Conservation (phyloP, 2,888 invertebrate species). For the Amphipyra berbera region DNA sequence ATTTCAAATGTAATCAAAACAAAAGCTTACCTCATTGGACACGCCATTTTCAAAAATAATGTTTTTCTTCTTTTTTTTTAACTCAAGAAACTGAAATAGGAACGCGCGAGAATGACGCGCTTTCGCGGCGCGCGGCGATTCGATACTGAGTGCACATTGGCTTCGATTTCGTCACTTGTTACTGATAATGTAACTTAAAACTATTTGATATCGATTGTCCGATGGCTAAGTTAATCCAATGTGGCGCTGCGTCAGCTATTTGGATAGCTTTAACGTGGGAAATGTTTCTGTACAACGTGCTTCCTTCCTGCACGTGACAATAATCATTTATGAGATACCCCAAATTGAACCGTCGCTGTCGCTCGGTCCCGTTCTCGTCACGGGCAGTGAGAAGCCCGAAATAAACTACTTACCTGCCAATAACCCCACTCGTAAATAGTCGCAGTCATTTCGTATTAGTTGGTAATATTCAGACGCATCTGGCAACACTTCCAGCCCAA, state of each 20-base stretch:
- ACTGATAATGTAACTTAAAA: constrained; percentile 69
- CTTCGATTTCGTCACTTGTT: constrained; percentile 72
- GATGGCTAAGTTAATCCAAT: constrained; percentile 41
- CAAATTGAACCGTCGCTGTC: too few relatives aligned
- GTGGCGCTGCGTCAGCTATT: constrained; percentile 26
- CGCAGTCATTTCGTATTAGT: too few relatives aligned
- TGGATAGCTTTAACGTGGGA: constrained; percentile 22
- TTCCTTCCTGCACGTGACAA: constrained; percentile 17
- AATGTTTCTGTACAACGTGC: constrained; percentile 20
- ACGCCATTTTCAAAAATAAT: constrained; percentile 74
- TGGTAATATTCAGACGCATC: too few relatives aligned
- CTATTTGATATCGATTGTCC: constrained; percentile 57
- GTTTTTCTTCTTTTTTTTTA: constrained; percentile 9
- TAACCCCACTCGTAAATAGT: too few relatives aligned
- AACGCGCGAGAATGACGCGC: constrained; percentile 63
- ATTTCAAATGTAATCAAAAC: constrained; percentile 3
- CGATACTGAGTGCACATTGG: constrained; percentile 62
- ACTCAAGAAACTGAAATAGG: constrained; percentile 27
- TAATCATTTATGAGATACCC: neutral
- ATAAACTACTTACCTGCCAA: constrained; percentile 2
- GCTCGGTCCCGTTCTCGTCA: too few relatives aligned
- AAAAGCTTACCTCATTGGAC: constrained; percentile 82
- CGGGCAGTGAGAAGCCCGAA: constrained; percentile 14
- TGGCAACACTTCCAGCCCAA: too few relatives aligned
- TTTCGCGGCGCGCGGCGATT: constrained; percentile 66